Evolutionary conservation across 2,797 vertebrate genomes (phyloP), one percentile per base, ranked within the genome.

Genomic region (Lithobates sylvaticus): DNA sequence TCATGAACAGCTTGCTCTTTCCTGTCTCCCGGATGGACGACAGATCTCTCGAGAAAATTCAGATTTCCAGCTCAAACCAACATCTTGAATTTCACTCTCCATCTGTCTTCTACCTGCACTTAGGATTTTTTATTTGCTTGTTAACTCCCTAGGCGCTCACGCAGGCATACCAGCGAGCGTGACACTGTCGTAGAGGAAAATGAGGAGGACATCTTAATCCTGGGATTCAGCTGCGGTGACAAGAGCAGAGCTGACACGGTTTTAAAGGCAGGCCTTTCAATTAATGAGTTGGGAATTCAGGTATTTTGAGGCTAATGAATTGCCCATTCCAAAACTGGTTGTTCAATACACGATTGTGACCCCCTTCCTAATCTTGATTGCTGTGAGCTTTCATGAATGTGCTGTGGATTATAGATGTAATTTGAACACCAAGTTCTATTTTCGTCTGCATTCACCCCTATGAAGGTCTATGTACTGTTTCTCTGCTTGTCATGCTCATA

Each of bases 21-120:
- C 95, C 94, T 94, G 90, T 90, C 90, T 92, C 94, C 94, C 90
- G 94, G 96, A 93, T 83, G 84, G 91, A 96, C 90, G 87, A 92
- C 93, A 90, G 90, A 95, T 93, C 96, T 93, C 93, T 47, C 64
- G 96, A 96, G 95, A 89, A 65, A 90, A 94, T 92, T 90, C 84
- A 90, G 92, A 88, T 93, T 83, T 95, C 95, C 93, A 93, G 89
- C 90, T 92, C 89, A 90, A 91, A 87, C 88, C 86, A 92, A 92
- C 95, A 95, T 96, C 96, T 96, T 97, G 97, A 96, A 96, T 97
- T 96, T 96, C 95, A 95, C 95, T 97, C 95, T 94, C 90, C 88
- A 89, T 91, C 86, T 92, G 89, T 93, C 93, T 92, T 90, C 89
- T 93, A 94, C 93, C 91, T 87, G 86, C 83, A 64, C 75, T 84